Evolutionary conservation across 2,797 vertebrate species (phyloP).

Genomic region (Macropodus opercularis): DNA sequence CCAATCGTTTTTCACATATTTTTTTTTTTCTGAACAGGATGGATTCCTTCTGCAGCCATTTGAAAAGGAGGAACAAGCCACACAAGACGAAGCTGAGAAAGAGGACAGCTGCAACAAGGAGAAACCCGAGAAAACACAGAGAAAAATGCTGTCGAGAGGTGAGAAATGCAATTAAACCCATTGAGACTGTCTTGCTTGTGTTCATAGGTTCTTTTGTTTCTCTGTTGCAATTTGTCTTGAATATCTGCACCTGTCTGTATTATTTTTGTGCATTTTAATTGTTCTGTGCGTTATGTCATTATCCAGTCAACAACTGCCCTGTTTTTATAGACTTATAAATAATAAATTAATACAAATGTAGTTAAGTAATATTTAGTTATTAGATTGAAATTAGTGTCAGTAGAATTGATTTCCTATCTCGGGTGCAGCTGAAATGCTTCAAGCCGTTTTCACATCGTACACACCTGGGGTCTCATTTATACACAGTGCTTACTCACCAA

Average conservation of each 20-base stretch:
- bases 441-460: slow-evolving; percentile 44
- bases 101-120: slow-evolving; percentile 66
- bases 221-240: neutral
- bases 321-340: neutral
- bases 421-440: slow-evolving; percentile 36
- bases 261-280: neutral
- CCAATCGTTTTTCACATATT: neutral
- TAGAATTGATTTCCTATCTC: slow-evolving; percentile 10
- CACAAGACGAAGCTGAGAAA: slow-evolving; percentile 65
- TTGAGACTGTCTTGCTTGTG: neutral
- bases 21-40: slow-evolving; percentile 52
- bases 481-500: slow-evolving; percentile 53
- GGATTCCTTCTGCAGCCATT: slow-evolving; percentile 60
- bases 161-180: slow-evolving; percentile 17
- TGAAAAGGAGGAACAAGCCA: slow-evolving; percentile 66
- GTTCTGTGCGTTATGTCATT: neutral
- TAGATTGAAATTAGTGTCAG: slow-evolving; percentile 7
- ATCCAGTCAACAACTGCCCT: neutral
- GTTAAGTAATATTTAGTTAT: neutral
- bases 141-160: slow-evolving; percentile 76
- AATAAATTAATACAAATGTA: too few species aligned
- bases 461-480: slow-evolving; percentile 65
- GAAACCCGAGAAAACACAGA: slow-evolving; percentile 61
- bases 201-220: neutral
- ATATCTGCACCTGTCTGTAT: neutral